Evolutionary conservation across 2,888 invertebrate genomes (phyloP).

Genomic region (Tryphoninae sp.): DNA sequence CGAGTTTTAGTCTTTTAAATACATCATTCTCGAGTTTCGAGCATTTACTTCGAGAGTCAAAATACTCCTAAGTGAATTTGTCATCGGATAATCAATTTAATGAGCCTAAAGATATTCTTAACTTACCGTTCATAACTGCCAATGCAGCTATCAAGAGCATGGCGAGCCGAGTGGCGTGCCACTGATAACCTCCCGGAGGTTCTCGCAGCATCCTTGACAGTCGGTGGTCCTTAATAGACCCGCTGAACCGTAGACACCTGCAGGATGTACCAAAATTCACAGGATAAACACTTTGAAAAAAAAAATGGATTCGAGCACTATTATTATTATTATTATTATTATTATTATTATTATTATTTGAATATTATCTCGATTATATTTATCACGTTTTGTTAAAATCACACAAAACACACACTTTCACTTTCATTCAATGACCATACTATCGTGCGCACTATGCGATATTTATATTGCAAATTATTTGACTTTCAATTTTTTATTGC

Average conservation of each 20-base stretch:
- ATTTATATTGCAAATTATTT: slow-evolving; percentile 17
- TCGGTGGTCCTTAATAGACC: slow-evolving; percentile 60
- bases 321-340: slow-evolving; percentile 24
- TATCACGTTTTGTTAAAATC: slow-evolving; percentile 21
- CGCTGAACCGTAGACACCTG: slow-evolving; percentile 64
- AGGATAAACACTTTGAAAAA: slow-evolving; percentile 47
- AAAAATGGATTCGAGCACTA: slow-evolving; percentile 28
- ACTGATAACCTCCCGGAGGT: slow-evolving; percentile 73
- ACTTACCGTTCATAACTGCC: slow-evolving; percentile 76
- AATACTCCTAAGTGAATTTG: background rate
- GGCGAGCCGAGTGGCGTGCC: slow-evolving; percentile 69
- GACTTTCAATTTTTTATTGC: background rate
- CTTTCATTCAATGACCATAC: slow-evolving; percentile 28
- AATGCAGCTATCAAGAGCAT: slow-evolving; percentile 72
- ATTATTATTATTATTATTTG: slow-evolving; percentile 30
- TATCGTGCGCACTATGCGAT: slow-evolving; percentile 35
- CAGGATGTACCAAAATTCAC: slow-evolving; percentile 62
- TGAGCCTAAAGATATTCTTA: slow-evolving; percentile 5
- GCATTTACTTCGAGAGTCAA: background rate
- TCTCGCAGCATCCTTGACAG: slow-evolving; percentile 77
- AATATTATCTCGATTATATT: slow-evolving; percentile 23
- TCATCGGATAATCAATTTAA: background rate
- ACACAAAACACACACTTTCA: slow-evolving; percentile 38
- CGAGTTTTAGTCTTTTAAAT: background rate
- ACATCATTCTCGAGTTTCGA: background rate